A percentile compares a stretch with the other conserved stretches of the same genome.
These are phyloP conservation scores for Pagrus major DNA, from an alignment of 2,113 vertebrate species.

Conservation along the genomic window DNA sequence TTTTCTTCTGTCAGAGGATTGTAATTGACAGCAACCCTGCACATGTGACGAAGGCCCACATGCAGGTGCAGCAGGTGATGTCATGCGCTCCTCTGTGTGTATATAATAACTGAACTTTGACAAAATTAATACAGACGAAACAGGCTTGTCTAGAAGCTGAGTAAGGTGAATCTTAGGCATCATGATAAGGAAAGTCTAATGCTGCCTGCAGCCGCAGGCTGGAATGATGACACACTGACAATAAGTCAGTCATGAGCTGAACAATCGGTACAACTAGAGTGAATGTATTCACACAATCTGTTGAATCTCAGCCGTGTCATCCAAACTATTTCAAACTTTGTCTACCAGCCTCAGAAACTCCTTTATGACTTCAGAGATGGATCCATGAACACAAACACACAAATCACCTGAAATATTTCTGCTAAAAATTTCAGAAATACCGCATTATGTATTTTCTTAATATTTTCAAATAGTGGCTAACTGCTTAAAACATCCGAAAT, in stretches of 20 bases:
- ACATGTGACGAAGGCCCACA: neutral
- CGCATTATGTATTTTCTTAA: neutral
- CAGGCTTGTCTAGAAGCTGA: neutral
- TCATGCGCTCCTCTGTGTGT: neutral
- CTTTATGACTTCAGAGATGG: slow-evolving; percentile 8
- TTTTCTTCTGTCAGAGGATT: neutral
- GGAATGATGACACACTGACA: neutral
- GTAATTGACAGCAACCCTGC: neutral
- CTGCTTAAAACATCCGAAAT: slow-evolving; percentile 1
- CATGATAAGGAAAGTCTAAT: slow-evolving; percentile 14
- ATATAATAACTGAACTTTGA: neutral
- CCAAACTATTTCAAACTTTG: neutral
- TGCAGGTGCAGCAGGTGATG: neutral
- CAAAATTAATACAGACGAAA: neutral
- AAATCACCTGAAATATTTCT: neutral
- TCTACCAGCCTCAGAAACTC: neutral
- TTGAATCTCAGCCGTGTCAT: slow-evolving; percentile 6
- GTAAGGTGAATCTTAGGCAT: neutral
- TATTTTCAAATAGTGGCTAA: neutral
- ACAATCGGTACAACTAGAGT: neutral
- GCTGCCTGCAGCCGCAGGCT: neutral
- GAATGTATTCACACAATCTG: neutral
- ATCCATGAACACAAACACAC: neutral
- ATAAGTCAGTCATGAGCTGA: neutral
- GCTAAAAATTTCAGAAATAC: neutral